These are phyloP conservation scores for Dasyurus viverrinus DNA, from an alignment of 2,113 vertebrate species.

Conservation along the genomic window DNA sequence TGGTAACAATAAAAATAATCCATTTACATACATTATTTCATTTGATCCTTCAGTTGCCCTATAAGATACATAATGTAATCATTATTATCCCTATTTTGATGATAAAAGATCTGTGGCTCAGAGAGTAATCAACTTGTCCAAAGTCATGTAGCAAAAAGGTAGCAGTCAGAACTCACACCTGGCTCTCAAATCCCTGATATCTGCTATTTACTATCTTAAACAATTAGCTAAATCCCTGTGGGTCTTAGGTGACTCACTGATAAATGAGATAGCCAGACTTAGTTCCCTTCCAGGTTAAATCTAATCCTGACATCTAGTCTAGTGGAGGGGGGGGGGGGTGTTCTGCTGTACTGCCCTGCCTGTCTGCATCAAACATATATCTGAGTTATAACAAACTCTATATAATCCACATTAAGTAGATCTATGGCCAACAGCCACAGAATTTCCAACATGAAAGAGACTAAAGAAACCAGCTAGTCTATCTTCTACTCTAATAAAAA, in stretches of 20 bases:
- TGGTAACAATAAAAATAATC: background rate
- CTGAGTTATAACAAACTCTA: background rate
- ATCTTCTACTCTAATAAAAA: background rate
- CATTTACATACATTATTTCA: background rate
- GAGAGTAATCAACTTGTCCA: background rate
- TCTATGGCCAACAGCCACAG: background rate
- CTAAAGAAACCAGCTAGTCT: background rate
- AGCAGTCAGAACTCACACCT: background rate
- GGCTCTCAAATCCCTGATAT: background rate
- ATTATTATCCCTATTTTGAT: background rate
- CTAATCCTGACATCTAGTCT: background rate
- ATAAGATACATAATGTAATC: background rate
- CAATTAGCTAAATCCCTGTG: background rate
- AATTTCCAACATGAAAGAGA: background rate
- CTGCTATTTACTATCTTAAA: background rate
- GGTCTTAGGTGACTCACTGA: background rate
- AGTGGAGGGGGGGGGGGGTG: too few species aligned
- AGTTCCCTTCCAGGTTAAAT: background rate
- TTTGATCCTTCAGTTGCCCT: background rate
- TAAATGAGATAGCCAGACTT: background rate
- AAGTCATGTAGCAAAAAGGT: background rate
- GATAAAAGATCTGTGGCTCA: background rate
- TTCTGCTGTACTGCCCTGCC: background rate
- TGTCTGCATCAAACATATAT: background rate
- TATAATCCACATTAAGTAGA: background rate